These are phyloP conservation scores for Lutjanus argentimaculatus DNA, from an alignment of 2,797 vertebrate species.

Conservation along the genomic window DNA sequence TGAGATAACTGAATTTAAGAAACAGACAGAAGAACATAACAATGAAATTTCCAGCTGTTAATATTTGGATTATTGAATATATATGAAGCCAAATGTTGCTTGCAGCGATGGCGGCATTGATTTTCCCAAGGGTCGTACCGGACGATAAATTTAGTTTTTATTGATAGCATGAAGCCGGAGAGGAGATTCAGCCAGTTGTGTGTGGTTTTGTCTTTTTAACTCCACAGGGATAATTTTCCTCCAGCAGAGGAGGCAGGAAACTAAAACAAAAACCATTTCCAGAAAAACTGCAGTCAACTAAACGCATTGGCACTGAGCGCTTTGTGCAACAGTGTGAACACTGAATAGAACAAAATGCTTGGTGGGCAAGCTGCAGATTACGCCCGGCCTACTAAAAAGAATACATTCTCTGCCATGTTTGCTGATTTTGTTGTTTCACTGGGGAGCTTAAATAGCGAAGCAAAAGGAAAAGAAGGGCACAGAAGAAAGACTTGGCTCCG, in stretches of 20 bases:
- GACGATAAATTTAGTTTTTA: not conserved
- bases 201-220: conserved; percentile 31
- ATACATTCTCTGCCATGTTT: conserved; percentile 57
- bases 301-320: conserved; percentile 25
- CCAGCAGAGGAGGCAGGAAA: conserved; percentile 16
- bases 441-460: conserved; percentile 55
- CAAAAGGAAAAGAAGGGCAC: conserved; percentile 40
- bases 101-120: conserved; percentile 62
- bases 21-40: conserved; percentile 26
- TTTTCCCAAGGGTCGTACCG: conserved; percentile 5
- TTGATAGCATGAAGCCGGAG: conserved; percentile 14
- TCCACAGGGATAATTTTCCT: conserved; percentile 10
- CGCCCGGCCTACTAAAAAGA: conserved; percentile 44
- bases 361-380: conserved; percentile 67
- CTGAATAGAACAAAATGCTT: conserved; percentile 53
- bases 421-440: conserved; percentile 63
- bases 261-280: conserved; percentile 16
- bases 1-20: conserved; percentile 33
- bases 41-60: conserved; percentile 26
- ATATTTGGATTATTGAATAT: conserved; percentile 34
- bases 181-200: conserved; percentile 23
- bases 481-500: conserved; percentile 60
- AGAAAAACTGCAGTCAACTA: conserved; percentile 41
- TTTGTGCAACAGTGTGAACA: conserved; percentile 48
- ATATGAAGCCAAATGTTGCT: conserved; percentile 49